Conservation (phyloP, 2,113 vertebrate species). For the Rhinolophus sinicus region DNA sequence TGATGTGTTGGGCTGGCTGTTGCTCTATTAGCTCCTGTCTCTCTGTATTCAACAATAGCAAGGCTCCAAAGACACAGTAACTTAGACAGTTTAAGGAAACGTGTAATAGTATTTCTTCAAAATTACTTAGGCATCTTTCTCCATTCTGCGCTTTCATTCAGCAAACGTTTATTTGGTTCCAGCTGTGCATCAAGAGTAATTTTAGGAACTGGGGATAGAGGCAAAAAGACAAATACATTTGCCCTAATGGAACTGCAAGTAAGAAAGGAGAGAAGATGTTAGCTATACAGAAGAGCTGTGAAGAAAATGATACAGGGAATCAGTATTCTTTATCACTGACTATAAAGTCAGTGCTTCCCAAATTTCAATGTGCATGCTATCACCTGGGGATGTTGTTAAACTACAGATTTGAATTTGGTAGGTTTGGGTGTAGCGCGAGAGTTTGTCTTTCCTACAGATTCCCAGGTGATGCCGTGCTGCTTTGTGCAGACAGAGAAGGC, state of each 20-base stretch:
- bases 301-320: not conserved
- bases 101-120: conserved; percentile 3
- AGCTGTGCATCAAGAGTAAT: not conserved
- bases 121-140: not conserved
- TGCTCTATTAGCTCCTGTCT: not conserved
- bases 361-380: not conserved
- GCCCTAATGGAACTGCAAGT: not conserved
- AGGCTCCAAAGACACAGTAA: not conserved
- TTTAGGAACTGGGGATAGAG: not conserved
- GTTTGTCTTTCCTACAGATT: not conserved
- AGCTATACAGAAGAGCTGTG: not conserved
- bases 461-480: not conserved
- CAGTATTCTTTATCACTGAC: not conserved
- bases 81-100: not conserved
- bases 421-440: not conserved
- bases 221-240: conserved; percentile 22
- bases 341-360: not conserved
- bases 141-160: conserved; percentile 6
- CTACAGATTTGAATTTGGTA: not conserved
- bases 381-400: not conserved
- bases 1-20: not conserved
- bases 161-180: not conserved
- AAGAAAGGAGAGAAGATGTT: not conserved
- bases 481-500: not conserved
- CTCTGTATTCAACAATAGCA: not conserved